Conservation (phyloP, 2,113 vertebrate genomes). For the Procavia capensis region DNA sequence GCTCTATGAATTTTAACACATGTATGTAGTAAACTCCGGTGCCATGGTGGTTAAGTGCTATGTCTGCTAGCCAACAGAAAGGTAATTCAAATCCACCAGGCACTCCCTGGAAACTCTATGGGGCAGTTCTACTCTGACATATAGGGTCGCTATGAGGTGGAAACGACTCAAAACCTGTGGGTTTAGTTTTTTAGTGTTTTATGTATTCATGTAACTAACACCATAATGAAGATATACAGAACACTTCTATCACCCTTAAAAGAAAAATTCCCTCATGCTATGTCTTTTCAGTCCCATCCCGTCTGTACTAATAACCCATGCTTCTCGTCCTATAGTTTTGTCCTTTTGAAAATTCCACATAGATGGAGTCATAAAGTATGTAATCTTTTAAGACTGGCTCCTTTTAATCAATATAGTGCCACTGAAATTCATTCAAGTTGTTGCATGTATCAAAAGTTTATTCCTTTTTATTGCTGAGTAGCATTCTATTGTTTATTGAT, state of each 20-base stretch:
- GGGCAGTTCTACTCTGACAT: too few species aligned
- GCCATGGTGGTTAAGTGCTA: too few species aligned
- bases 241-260: neutral
- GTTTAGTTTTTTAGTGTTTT: too few species aligned
- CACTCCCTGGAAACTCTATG: too few species aligned
- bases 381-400: neutral
- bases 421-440: constrained; percentile 15
- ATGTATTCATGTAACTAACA: neutral
- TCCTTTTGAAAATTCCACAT: neutral
- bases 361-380: neutral
- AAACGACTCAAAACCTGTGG: too few species aligned
- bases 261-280: neutral
- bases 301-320: neutral
- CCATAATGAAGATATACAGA: neutral
- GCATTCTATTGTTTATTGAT: neutral
- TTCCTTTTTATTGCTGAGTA: constrained; percentile 26
- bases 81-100: too few species aligned
- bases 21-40: too few species aligned
- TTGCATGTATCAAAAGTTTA: constrained; percentile 5
- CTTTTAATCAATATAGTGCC: constrained; percentile 2
- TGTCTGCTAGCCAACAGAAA: too few species aligned
- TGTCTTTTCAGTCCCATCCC: neutral
- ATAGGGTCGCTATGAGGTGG: too few species aligned
- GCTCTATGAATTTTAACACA: constrained; percentile 12
- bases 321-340: neutral